Evolutionary conservation across 2,797 vertebrate species (phyloP).

Genomic region (Vipera latastei): DNA sequence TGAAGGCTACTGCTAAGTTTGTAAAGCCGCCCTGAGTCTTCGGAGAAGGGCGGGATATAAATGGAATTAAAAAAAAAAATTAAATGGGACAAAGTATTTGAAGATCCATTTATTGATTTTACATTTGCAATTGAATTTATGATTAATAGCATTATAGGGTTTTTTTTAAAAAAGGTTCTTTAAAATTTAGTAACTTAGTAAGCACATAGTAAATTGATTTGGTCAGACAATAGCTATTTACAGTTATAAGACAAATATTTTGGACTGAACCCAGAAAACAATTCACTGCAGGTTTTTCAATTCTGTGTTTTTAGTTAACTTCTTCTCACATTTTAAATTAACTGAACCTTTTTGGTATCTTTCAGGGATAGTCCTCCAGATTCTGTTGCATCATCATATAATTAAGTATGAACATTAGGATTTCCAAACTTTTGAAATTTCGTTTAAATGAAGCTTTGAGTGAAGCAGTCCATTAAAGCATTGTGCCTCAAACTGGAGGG

Average conservation of each 20-base stretch:
- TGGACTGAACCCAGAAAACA: neutral
- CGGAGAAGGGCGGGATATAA: no score
- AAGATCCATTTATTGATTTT: neutral
- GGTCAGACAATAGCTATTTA: neutral
- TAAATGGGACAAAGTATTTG: constrained; percentile 41
- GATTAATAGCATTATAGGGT: neutral
- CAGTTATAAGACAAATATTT: neutral
- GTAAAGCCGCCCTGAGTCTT: no score
- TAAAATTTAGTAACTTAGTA: neutral
- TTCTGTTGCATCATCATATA: neutral
- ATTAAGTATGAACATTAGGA: neutral
- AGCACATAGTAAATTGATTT: neutral
- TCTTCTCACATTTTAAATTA: neutral
- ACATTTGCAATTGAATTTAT: neutral
- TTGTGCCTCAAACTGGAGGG: neutral
- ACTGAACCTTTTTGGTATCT: neutral
- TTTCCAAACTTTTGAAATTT: neutral
- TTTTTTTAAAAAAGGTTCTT: neutral
- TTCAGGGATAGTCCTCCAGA: neutral
- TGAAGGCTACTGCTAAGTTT: no score
- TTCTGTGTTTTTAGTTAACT: neutral
- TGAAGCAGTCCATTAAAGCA: neutral
- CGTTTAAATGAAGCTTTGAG: neutral
- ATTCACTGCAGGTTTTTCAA: neutral
- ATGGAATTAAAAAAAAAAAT: no score